These are phyloP conservation scores for Felis chaus DNA, from an alignment of 2,113 vertebrate species.

Conservation along the genomic window DNA sequence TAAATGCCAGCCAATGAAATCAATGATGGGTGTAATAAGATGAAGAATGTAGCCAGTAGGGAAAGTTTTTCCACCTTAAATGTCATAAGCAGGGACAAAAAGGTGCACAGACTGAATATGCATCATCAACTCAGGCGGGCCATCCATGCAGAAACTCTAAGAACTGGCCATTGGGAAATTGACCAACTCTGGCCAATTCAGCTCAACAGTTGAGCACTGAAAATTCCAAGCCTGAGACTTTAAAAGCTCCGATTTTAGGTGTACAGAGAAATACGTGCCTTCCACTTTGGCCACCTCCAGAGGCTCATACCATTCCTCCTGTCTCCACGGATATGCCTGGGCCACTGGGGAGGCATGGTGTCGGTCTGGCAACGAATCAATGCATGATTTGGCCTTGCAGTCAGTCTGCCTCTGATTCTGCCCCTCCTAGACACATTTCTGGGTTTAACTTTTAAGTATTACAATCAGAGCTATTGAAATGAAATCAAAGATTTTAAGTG, in stretches of 20 bases:
- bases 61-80: conserved; percentile 41
- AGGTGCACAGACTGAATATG: not conserved
- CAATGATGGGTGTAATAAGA: conserved; percentile 60
- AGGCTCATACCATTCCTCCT: rapidly evolving
- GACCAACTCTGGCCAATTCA: not conserved
- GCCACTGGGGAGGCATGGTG: not conserved
- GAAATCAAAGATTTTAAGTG: not conserved
- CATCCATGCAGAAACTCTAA: not conserved
- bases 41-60: conserved; percentile 14
- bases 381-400: not conserved
- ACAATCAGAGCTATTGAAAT: not conserved
- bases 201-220: not conserved
- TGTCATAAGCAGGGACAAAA: not conserved
- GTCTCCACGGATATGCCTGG: not conserved
- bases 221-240: not conserved
- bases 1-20: conserved; percentile 66
- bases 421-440: not conserved
- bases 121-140: not conserved
- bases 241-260: not conserved
- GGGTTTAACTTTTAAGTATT: not conserved
- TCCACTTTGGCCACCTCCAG: not conserved
- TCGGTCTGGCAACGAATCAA: not conserved
- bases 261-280: not conserved
- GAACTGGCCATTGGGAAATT: not conserved
- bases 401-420: not conserved